These are phyloP conservation scores for Coregonus sp. DNA, from an alignment of 2,797 vertebrate species.

Conservation along the genomic window DNA sequence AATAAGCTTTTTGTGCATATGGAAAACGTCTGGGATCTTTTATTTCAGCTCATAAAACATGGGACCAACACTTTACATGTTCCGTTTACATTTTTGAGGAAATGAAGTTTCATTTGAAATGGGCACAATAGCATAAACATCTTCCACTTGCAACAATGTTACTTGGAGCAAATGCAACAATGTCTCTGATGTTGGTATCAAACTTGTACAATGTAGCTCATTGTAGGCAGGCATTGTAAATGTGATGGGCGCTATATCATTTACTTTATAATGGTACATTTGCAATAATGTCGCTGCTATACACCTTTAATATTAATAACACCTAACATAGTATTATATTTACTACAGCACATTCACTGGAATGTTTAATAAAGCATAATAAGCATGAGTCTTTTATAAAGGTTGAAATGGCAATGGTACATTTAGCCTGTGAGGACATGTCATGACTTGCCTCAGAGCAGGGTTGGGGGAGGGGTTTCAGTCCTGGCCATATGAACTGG, in stretches of 20 bases:
- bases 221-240: neutral
- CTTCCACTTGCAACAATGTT: no score
- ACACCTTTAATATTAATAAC: neutral
- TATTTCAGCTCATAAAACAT: no score
- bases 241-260: neutral
- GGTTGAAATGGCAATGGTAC: no score
- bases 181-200: neutral
- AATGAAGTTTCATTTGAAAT: no score
- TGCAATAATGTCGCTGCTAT: neutral
- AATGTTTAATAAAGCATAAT: no score
- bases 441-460: constrained; percentile 46
- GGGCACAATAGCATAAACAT: no score
- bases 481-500: neutral
- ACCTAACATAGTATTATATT: neutral
- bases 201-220: neutral
- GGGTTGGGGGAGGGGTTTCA: constrained; percentile 13
- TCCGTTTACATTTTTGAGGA: no score
- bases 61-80: no score
- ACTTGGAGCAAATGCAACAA: neutral
- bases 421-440: constrained; percentile 35
- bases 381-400: no score
- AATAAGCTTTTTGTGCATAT: no score
- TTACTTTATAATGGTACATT: neutral
- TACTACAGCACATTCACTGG: neutral
- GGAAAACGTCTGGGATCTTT: no score